Conservation (phyloP, 2,797 vertebrate genomes). For the Lepus oiostolus region DNA sequence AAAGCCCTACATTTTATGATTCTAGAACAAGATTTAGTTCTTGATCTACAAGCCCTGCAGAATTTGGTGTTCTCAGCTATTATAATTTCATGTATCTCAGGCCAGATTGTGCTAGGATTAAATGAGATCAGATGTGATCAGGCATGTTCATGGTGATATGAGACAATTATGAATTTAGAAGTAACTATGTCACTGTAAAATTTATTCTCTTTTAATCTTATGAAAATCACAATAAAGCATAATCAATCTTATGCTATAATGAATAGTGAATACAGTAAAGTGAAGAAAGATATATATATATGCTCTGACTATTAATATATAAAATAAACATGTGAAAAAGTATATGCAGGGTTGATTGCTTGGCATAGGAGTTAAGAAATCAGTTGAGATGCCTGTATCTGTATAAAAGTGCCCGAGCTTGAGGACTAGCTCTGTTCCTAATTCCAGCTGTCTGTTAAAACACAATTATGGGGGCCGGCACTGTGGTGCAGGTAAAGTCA, state of each 20-base stretch:
- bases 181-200: slow-evolving; percentile 9
- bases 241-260: background rate
- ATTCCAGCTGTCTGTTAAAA: no score
- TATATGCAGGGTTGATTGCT: background rate
- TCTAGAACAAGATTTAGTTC: background rate
- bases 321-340: background rate
- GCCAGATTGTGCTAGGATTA: background rate
- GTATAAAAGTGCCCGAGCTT: no score
- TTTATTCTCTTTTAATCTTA: slow-evolving; percentile 14
- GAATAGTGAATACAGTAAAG: background rate
- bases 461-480: no score
- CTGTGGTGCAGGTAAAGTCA: no score
- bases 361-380: no score
- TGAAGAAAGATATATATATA: background rate
- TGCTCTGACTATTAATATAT: background rate
- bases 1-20: background rate
- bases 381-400: no score
- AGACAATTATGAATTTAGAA: slow-evolving; percentile 40
- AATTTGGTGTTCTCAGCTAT: background rate
- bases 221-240: background rate
- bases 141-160: background rate
- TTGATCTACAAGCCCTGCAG: background rate
- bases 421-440: no score
- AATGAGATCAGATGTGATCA: background rate
- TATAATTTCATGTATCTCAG: background rate